Conservation (phyloP, 2,113 vertebrate species). For the Setophaga kirtlandii region DNA sequence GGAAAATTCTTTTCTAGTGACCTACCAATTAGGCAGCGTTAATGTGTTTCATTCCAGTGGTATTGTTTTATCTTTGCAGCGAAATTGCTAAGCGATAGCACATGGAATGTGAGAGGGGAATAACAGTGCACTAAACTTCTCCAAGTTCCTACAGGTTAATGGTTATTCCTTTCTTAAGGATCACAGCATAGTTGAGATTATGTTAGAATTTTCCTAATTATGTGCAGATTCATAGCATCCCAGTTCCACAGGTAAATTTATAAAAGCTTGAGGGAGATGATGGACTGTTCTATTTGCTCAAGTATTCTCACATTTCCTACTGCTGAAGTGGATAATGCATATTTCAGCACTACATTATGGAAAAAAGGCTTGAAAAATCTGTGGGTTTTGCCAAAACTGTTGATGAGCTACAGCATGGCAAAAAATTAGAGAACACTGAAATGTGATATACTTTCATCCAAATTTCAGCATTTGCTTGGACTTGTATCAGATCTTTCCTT, state of each 20-base stretch:
- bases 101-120: background rate
- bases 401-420: background rate
- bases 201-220: background rate
- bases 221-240: background rate
- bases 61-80: background rate
- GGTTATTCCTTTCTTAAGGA: background rate
- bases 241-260: background rate
- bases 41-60: background rate
- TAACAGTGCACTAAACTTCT: background rate
- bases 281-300: background rate
- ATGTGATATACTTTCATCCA: background rate
- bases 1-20: background rate
- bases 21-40: background rate
- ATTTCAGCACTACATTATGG: background rate
- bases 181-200: background rate
- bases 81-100: background rate
- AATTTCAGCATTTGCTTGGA: background rate
- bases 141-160: background rate
- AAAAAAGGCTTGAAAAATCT: background rate
- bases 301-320: background rate
- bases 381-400: background rate
- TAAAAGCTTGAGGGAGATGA: background rate
- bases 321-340: background rate
- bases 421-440: background rate
- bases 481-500: background rate